Percentiles rank a stretch among this genome's conserved stretches.
Evolutionary conservation across 2,113 vertebrate species (phyloP).

Genomic region (Pantherophis guttatus): DNA sequence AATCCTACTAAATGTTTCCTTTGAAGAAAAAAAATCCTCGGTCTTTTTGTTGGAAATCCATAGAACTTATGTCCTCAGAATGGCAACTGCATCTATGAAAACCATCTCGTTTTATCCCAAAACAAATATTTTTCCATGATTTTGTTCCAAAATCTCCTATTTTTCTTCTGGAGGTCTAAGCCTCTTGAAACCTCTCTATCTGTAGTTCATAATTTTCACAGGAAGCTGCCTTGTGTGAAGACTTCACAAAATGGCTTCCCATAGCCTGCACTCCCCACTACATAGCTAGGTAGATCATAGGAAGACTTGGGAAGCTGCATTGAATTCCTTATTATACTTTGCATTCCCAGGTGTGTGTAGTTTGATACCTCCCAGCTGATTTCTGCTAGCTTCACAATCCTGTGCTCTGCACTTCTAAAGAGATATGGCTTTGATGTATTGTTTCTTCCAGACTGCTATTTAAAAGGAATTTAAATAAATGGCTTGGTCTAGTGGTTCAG

Average conservation of each 20-base stretch:
- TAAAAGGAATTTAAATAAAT: conserved; percentile 50
- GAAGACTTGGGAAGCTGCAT: conserved; percentile 5
- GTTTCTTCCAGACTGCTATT: conserved; percentile 41
- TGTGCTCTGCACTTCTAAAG: conserved; percentile 15
- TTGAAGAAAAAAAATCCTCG: neutral
- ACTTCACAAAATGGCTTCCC: neutral
- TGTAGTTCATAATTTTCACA: neutral
- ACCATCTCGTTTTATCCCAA: neutral
- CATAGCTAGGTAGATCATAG: neutral
- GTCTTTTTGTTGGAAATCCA: neutral
- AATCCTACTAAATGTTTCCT: neutral
- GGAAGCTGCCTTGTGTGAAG: neutral
- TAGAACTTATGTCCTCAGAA: neutral
- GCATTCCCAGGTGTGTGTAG: conserved; percentile 13
- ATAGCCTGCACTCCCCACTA: rapidly evolving
- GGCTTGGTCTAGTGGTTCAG: conserved; percentile 34
- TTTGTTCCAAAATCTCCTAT: neutral
- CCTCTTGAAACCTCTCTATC: neutral
- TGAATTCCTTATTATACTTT: neutral
- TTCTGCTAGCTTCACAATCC: conserved; percentile 24
- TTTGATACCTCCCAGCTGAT: conserved; percentile 23
- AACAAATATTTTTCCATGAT: conserved; percentile 33
- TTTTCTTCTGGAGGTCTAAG: neutral
- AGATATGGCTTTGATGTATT: conserved; percentile 47
- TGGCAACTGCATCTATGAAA: neutral